These are phyloP conservation scores for Torymus texanus DNA, from an alignment of 2,888 invertebrate genomes.

Conservation along the genomic window DNA sequence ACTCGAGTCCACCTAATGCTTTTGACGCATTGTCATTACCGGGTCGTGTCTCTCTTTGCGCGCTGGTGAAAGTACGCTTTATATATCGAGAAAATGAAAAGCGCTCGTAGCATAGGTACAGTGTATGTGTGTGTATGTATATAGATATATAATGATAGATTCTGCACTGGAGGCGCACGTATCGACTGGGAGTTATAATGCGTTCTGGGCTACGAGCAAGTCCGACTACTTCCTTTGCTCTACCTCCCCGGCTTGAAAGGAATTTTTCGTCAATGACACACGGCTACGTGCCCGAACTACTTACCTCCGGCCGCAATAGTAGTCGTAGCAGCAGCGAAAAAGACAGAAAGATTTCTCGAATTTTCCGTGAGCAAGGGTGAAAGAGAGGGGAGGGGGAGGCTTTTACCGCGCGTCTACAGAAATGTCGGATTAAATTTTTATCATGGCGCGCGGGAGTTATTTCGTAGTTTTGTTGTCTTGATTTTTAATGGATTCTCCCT, in stretches of 20 bases:
- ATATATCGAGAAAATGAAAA: slow-evolving; percentile 30
- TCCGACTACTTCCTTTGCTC: slow-evolving; percentile 32
- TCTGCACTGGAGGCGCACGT: no score
- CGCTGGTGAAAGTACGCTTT: no score
- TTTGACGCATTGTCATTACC: slow-evolving; percentile 12
- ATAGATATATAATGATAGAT: no score
- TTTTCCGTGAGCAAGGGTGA: not conserved
- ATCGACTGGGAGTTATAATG: slow-evolving; percentile 53
- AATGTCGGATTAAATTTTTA: no score
- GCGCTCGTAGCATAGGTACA: not conserved
- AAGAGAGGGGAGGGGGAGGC: no score
- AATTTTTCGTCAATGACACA: slow-evolving; percentile 56
- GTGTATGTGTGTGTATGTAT: no score
- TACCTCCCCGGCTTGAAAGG: slow-evolving; percentile 22
- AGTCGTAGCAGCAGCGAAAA: not conserved
- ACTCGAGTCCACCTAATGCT: not conserved
- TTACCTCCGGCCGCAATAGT: slow-evolving; percentile 19
- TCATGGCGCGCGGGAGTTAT: no score
- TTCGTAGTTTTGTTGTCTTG: no score
- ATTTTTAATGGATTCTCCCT: no score
- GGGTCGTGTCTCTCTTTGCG: slow-evolving; percentile 3
- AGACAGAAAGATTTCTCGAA: slow-evolving; percentile 46
- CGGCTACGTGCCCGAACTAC: slow-evolving; percentile 53
- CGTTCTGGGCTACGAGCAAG: slow-evolving; percentile 41
- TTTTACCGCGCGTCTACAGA: no score